Base-by-base conservation (phyloP, 2,797 vertebrate species). In the Mallotus villosus region DNA sequence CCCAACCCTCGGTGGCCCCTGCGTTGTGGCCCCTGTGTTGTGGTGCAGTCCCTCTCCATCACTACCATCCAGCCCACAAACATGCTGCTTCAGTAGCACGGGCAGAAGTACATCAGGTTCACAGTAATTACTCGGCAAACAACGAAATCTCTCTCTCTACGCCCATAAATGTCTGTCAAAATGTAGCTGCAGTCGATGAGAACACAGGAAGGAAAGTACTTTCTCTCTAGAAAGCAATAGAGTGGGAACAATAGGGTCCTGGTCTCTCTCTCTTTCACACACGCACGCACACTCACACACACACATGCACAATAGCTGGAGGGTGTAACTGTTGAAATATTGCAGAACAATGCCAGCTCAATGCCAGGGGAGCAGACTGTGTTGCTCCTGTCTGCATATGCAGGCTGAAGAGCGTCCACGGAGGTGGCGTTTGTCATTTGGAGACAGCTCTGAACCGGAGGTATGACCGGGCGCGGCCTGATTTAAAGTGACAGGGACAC, bases 401-500 rank as follows among this genome's bases (percentile, higher is more conserved):
- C 34, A 66, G 29, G 53, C 63, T n/a, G 65, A 65, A 68, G 24
- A 14, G 22, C 14, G 17, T 75, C 79, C 69, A 71, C 51, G 9
- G 71, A 63, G 16, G 57, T 66, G 81, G 65, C 46, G 79, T 88
- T 78, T 86, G 82, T 86, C 84, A 88, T 75, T 73, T 63, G 17
- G 17, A 55, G 75, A 82, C 7, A 67, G 76, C 53, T 34, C 67
- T n/a, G 72, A 75, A 75, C 77, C 4, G 73, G 77, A 78, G 74
- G 79, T 58, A 58, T 17, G 55, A 62, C 27, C 67, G 66, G 70
- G 81, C 72, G 21, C 17, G 7, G 53, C 73, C 78, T 88, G 84
- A 92, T 88, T 83, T 86, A 89, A 85, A 78, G 79, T 72, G 80
- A 87, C 86, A 82, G 74, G 61, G 61, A 84, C 60, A 63, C 86